These are phyloP conservation scores for Oncopodura yosiiana DNA, from an alignment of 1,140 invertebrate genomes.

Conservation along the genomic window DNA sequence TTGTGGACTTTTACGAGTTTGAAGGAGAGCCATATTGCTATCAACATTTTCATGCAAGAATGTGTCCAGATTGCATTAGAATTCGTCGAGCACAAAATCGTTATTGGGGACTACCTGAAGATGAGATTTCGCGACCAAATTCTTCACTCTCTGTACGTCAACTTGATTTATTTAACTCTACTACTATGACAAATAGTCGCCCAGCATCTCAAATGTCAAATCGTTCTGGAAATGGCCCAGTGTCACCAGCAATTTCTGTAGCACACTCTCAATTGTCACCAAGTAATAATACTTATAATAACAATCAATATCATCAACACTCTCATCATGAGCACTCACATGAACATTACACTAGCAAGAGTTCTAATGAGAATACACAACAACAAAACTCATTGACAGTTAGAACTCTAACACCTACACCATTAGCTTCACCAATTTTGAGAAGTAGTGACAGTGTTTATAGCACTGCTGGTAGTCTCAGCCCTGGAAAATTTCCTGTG, in stretches of 20 bases:
- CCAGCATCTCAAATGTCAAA: slow-evolving; percentile 6
- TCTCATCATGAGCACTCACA: slow-evolving; percentile 7
- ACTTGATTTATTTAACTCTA: slow-evolving; percentile 5
- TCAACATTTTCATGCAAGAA: slow-evolving; percentile 33
- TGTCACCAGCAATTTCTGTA: no score
- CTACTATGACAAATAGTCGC: not conserved
- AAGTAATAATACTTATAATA: not conserved
- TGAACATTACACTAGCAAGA: not conserved
- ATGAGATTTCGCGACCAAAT: not conserved
- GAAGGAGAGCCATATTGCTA: slow-evolving; percentile 39
- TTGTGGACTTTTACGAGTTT: slow-evolving; percentile 45
- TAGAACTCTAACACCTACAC: not conserved
- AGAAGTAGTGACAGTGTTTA: not conserved
- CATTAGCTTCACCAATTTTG: not conserved
- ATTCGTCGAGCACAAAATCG: slow-evolving; percentile 27
- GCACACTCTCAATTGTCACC: not conserved
- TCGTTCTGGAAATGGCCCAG: no score
- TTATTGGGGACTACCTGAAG: slow-evolving; percentile 22
- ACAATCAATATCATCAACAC: not conserved
- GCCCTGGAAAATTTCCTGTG: slow-evolving; percentile 21
- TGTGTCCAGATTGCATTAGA: slow-evolving; percentile 34
- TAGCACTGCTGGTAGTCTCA: not conserved
- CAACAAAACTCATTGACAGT: not conserved
- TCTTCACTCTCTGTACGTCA: slow-evolving; percentile 14
- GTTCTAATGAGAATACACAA: no score